Percentiles rank a stretch among this genome's conserved stretches.
Conservation (phyloP, 2,797 vertebrate genomes). For the Potorous gilbertii region DNA sequence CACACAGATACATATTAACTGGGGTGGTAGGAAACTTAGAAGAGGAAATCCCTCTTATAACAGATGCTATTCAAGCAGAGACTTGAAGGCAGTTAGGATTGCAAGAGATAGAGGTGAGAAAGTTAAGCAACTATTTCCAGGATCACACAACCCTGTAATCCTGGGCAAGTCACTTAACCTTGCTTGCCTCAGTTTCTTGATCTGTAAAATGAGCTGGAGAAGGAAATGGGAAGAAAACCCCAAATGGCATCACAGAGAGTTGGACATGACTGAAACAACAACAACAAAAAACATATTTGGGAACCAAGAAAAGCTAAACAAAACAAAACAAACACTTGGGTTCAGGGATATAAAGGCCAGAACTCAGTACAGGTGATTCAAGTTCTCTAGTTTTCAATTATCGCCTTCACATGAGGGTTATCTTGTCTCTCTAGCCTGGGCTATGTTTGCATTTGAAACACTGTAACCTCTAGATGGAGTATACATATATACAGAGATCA, state of each 20-base stretch:
- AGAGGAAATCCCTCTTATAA: not conserved
- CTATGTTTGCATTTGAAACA: constrained; percentile 66
- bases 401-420: constrained; percentile 31
- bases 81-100: not conserved
- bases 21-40: not conserved
- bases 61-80: not conserved
- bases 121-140: not conserved
- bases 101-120: not conserved
- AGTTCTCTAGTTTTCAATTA: constrained; percentile 62
- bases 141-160: not conserved
- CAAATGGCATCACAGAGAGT: not conserved
- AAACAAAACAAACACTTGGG: not conserved
- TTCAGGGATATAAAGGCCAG: not conserved
- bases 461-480: constrained; percentile 18
- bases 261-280: not conserved
- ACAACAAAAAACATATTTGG: not conserved
- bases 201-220: not conserved
- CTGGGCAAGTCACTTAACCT: not conserved
- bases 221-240: not conserved
- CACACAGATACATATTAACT: not conserved
- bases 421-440: not conserved
- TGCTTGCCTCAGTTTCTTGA: not conserved
- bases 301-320: not conserved
- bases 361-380: not conserved
- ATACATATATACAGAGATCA: constrained; percentile 60